These are phyloP conservation scores for Pteronura brasiliensis DNA, from an alignment of 2,113 vertebrate species.

Conservation along the genomic window DNA sequence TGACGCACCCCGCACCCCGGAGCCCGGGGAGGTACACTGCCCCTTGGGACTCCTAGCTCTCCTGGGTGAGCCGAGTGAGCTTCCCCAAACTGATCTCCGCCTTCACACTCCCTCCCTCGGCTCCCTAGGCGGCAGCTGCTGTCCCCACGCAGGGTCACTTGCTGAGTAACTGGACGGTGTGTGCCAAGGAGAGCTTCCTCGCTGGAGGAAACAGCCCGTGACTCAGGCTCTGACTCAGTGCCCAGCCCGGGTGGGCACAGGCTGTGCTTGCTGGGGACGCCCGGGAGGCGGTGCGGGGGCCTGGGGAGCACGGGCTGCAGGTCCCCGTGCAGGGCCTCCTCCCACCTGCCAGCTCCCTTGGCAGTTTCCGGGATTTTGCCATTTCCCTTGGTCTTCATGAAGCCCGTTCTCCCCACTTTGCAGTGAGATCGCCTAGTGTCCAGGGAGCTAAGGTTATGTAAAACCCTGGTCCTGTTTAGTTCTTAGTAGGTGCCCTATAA, in stretches of 20 bases:
- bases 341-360: too few species aligned
- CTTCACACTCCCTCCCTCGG: accelerated
- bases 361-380: accelerated
- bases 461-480: background rate
- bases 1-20: accelerated
- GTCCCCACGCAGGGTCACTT: background rate
- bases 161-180: background rate
- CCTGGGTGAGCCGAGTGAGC: background rate
- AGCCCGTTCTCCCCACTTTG: background rate
- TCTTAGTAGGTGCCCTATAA: background rate
- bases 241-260: background rate
- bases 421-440: background rate
- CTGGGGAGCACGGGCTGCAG: background rate
- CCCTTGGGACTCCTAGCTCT: background rate
- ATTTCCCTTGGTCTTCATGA: background rate
- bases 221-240: background rate
- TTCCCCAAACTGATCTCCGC: background rate
- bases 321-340: accelerated
- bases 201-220: background rate
- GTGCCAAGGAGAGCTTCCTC: accelerated
- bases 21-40: accelerated
- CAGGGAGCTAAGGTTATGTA: background rate
- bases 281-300: background rate
- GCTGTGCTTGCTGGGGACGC: background rate
- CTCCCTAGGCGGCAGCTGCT: background rate